A percentile compares a stretch with the other conserved stretches of the same genome.
Evolutionary conservation across 2,797 vertebrate genomes (phyloP).

Genomic region (Mallotus villosus): DNA sequence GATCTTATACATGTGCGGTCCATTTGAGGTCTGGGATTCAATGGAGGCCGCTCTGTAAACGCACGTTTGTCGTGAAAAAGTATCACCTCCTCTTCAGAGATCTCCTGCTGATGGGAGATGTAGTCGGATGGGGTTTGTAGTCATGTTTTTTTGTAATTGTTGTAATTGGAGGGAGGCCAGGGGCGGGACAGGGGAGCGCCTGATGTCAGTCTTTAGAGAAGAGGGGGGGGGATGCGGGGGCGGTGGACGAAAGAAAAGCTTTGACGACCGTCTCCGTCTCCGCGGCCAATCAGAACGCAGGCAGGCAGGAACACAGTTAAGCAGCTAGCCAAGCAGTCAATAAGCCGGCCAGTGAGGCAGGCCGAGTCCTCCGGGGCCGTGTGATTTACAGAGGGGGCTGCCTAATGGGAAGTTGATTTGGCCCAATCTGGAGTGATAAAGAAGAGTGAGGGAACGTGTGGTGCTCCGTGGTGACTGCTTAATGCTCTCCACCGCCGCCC

Average conservation of each 20-base stretch:
- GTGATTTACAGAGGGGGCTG: slow-evolving; percentile 53
- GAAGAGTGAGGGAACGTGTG: slow-evolving; percentile 39
- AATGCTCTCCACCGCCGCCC: slow-evolving; percentile 25
- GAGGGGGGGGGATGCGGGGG: slow-evolving; percentile 16
- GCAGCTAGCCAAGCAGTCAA: background rate
- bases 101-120: too few species aligned
- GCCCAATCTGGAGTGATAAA: slow-evolving; percentile 57
- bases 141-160: too few species aligned
- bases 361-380: slow-evolving; percentile 35
- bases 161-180: background rate
- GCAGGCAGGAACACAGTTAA: background rate
- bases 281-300: background rate
- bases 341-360: background rate
- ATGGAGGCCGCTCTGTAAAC: background rate
- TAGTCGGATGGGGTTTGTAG: too few species aligned
- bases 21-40: too few species aligned
- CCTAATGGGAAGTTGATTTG: slow-evolving; percentile 61
- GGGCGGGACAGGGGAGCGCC: slow-evolving; percentile 13
- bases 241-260: slow-evolving; percentile 27
- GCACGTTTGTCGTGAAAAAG: too few species aligned
- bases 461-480: slow-evolving; percentile 52
- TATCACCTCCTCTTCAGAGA: too few species aligned
- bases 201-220: slow-evolving; percentile 44
- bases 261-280: slow-evolving; percentile 29
- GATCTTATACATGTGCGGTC: too few species aligned